A percentile compares a stretch with the other conserved stretches of the same genome.
Conservation (phyloP, 2,797 vertebrate genomes). For the Chelonia mydas region DNA sequence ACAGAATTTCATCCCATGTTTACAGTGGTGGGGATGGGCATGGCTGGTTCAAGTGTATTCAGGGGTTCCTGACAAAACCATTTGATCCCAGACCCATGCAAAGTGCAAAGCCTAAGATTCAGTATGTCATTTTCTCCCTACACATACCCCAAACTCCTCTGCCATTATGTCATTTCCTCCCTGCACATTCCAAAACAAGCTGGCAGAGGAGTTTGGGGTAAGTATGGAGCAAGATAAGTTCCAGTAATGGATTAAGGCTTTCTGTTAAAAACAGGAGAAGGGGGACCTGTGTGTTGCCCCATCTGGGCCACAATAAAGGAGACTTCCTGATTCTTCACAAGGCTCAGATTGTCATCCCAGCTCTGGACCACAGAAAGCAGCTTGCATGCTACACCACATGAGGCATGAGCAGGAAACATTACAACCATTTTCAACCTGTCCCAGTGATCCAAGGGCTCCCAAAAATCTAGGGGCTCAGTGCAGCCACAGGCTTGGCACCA, state of each 20-base stretch:
- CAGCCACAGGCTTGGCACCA: neutral
- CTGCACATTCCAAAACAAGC: too few relatives aligned
- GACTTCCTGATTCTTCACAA: neutral
- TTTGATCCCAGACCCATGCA: neutral
- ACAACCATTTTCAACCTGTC: neutral
- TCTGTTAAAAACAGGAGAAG: neutral
- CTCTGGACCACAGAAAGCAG: neutral
- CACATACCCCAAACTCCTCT: neutral
- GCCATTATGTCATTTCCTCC: neutral
- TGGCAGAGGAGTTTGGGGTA: too few relatives aligned
- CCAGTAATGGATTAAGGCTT: neutral
- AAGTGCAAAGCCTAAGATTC: neutral
- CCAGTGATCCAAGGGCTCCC: too few relatives aligned
- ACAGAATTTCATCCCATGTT: fast-evolving
- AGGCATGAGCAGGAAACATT: neutral
- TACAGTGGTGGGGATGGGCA: neutral
- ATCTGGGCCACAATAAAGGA: neutral
- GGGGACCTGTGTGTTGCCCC: neutral
- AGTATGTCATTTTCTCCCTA: neutral
- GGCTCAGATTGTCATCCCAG: neutral
- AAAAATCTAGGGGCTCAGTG: neutral
- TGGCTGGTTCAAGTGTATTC: neutral
- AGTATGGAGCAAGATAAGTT: neutral
- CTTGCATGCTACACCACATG: neutral
- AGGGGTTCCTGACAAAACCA: neutral